These are phyloP conservation scores for Clepsis dumicolana DNA, from an alignment of 2,888 invertebrate genomes.

Conservation along the genomic window DNA sequence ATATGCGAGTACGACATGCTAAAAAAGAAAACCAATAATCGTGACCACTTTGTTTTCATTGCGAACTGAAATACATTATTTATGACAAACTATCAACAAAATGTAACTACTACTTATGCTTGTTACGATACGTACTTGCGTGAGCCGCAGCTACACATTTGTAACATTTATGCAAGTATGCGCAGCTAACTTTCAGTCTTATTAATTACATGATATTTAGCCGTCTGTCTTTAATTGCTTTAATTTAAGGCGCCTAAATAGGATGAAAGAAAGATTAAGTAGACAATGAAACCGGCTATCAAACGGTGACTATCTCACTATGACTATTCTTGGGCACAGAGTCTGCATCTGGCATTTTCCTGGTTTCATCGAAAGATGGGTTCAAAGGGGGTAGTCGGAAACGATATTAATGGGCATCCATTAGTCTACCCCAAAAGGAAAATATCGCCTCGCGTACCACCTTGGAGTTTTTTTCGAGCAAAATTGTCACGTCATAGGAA, in stretches of 20 bases:
- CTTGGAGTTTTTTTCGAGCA: too few species aligned
- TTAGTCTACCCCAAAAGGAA: too few species aligned
- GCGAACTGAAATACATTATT: neutral
- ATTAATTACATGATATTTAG: constrained; percentile 52
- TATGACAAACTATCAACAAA: neutral
- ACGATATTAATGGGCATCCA: too few species aligned
- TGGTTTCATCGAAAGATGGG: neutral
- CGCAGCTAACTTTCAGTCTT: constrained; percentile 51
- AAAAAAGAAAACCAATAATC: neutral
- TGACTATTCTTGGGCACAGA: constrained; percentile 10
- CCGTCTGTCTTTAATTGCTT: constrained; percentile 54
- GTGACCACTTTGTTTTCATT: neutral
- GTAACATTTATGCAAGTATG: constrained; percentile 29
- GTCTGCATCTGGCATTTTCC: constrained; percentile 6
- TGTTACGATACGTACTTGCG: constrained; percentile 47
- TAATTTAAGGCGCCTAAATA: constrained; percentile 50
- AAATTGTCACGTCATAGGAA: too few species aligned
- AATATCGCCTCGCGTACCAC: too few species aligned
- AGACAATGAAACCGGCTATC: constrained; percentile 11
- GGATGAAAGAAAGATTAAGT: constrained; percentile 33
- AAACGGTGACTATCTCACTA: constrained; percentile 16
- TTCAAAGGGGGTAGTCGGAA: neutral
- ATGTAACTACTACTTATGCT: neutral
- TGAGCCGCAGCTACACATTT: constrained; percentile 50
- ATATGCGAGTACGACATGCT: neutral